Conservation (phyloP, 2,113 vertebrate species). For the Corythornis cristatus region DNA sequence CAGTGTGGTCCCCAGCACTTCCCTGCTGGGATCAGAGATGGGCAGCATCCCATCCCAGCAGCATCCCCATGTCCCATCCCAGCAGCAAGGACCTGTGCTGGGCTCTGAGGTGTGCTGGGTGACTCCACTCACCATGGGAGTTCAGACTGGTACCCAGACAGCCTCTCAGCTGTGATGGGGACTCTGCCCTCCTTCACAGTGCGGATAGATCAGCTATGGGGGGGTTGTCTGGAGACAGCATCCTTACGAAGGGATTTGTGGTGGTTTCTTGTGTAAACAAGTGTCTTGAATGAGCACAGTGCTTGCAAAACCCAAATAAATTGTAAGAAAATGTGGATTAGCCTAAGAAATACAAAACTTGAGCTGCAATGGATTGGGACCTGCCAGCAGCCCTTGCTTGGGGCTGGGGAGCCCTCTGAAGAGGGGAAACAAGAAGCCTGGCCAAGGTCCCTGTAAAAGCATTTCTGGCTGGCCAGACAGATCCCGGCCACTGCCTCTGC, state of each 20-base stretch:
- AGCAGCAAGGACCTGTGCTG: not conserved
- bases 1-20: not conserved
- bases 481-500: not conserved
- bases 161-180: not conserved
- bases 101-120: not conserved
- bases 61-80: not conserved
- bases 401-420: not conserved
- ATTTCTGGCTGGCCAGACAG: not conserved
- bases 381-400: not conserved
- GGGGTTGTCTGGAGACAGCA: not conserved
- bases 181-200: not conserved
- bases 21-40: not conserved
- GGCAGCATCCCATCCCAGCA: not conserved
- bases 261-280: not conserved
- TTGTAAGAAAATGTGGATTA: slow-evolving; percentile 24
- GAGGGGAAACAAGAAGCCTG: not conserved
- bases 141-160: not conserved
- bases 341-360: not conserved
- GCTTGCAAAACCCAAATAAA: slow-evolving; percentile 44
- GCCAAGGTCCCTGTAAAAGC: not conserved
- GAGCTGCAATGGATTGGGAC: not conserved
- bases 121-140: accelerated
- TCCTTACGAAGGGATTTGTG: not conserved
- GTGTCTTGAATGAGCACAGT: not conserved
- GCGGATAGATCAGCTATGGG: not conserved